phyloP scores from a whole-genome alignment of 2,888 invertebrate genomes.

The Lochmaea capreae region DNA sequence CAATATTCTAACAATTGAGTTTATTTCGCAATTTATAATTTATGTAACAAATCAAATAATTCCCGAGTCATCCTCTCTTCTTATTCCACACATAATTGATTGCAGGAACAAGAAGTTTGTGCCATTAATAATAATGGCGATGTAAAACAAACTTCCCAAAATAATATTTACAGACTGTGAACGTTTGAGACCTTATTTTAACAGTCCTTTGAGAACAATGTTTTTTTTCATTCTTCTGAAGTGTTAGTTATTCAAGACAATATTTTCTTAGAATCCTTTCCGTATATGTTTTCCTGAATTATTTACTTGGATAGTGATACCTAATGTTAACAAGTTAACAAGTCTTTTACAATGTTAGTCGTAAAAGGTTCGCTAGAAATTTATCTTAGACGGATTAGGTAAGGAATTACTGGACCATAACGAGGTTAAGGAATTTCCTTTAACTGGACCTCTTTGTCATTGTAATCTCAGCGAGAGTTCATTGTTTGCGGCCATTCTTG shows the following conservation, averaged over 20 bases:
- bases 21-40: too few species aligned
- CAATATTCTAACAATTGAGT: too few species aligned
- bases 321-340: not conserved
- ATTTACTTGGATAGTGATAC: not conserved
- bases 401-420: conserved; percentile 16
- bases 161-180: too few species aligned
- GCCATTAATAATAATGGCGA: too few species aligned
- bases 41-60: too few species aligned
- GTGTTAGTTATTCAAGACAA: not conserved
- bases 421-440: conserved; percentile 3
- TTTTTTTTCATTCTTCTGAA: not conserved
- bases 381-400: conserved; percentile 6
- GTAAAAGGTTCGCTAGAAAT: conserved; percentile 1
- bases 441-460: conserved; percentile 8
- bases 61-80: too few species aligned
- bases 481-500: conserved; percentile 10
- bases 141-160: too few species aligned
- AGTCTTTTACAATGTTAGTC: not conserved
- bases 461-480: conserved; percentile 8
- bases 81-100: too few species aligned
- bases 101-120: too few species aligned
- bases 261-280: not conserved
- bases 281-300: not conserved
- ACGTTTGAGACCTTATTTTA: not conserved
- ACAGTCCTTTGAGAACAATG: not conserved